Evolutionary conservation across 2,888 invertebrate species (phyloP), one percentile per base, ranked within the genome.

Genomic region (Ennomos quercinarius): DNA sequence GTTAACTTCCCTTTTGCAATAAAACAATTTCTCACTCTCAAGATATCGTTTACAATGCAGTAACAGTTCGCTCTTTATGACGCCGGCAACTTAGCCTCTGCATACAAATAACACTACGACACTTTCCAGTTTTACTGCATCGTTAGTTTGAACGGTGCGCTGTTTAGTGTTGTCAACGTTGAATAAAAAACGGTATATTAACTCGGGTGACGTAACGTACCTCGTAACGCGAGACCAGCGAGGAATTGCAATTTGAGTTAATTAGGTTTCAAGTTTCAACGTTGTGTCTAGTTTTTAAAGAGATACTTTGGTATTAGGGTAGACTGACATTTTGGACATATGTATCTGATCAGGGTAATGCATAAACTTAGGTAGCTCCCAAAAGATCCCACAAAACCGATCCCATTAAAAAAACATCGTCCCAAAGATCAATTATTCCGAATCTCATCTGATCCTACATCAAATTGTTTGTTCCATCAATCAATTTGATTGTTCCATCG

Each of bases 91-190:
- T 74, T 72, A 80, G 77, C 73, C 74, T 71, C 75, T 73, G 89
- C 85, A 87, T 90, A 89, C 85, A 83, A 87, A 89, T 87, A 77
- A 78, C 73, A 72, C 56, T 66, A 38, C 70, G 80, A 77, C 81
- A 83, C 86, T 89, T 86, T 84, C 83, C 76, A 80, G 76, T 80
- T 82, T 81, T 81, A 81, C 73, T 78, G 74, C 77, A 79, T 84
- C 78, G 77, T 82, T 81, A 80, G 77, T 74, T 71, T 63, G 69
- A 71, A 72, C 80, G 74, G 72, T 74, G 73, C 72, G 72, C 72
- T 77, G 75, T 70, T 49, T 48, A 60, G 51, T 47, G 49, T 49
- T 40, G 53, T 56, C 56, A 44, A 57, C 55, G 48, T 40, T 55
- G 61, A 52, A 63, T 59, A 56, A 61, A 51, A 61, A 55, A 51